phyloP scores from a whole-genome alignment of 1,140 invertebrate species.

The Drosophila equinoxialis region DNA sequence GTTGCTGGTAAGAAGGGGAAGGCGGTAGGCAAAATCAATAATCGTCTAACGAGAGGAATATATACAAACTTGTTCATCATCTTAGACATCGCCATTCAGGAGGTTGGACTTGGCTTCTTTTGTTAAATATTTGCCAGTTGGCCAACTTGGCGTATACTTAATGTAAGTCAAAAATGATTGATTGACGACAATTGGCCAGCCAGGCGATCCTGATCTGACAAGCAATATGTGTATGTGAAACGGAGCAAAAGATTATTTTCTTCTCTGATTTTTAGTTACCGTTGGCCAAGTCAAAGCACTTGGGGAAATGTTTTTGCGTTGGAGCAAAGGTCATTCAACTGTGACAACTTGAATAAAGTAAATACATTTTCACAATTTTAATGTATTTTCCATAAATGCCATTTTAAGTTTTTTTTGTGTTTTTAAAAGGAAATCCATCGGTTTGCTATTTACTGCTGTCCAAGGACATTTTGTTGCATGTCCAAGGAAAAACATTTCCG shows the following conservation, averaged over 20 bases:
- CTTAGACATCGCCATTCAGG: conserved; percentile 16
- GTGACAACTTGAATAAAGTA: not conserved
- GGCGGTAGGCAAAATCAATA: conserved; percentile 63
- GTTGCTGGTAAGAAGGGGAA: not conserved
- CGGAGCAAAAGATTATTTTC: conserved; percentile 26
- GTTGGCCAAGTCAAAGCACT: not conserved
- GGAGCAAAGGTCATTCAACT: not conserved
- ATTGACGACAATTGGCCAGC: conserved; percentile 53
- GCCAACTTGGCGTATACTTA: conserved; percentile 66
- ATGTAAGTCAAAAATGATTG: conserved; percentile 62
- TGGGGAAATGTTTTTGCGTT: no score
- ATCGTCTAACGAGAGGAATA: conserved; percentile 44
- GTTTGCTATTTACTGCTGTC: conserved; percentile 2
- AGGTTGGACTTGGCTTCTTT: conserved; percentile 35
- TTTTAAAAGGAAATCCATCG: not conserved
- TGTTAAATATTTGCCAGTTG: conserved; percentile 30
- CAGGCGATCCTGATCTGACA: conserved; percentile 40
- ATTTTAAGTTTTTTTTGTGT: not conserved
- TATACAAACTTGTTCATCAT: conserved; percentile 58
- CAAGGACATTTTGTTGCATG: not conserved
- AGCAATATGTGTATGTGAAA: conserved; percentile 1
- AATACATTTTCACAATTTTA: not conserved
- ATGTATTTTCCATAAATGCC: not conserved
- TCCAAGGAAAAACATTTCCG: conserved; percentile 60
- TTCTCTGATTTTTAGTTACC: conserved; percentile 62